phyloP scores from a whole-genome alignment of 2,888 invertebrate species.

The Hipparchia sbordonii region DNA sequence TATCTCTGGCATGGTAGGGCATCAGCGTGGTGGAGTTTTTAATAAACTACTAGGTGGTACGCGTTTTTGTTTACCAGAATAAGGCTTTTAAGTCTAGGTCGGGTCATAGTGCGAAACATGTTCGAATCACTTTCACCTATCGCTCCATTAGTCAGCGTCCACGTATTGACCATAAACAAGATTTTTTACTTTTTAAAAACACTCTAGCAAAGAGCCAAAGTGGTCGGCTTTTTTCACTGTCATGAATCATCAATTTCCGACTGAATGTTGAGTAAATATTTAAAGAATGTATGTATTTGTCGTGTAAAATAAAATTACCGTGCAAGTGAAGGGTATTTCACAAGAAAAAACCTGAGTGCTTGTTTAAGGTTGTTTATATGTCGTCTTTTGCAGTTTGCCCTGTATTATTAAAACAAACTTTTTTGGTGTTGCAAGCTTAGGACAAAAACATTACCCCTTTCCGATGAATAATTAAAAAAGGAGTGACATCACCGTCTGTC shows the following conservation, averaged over 20 bases:
- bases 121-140: constrained; percentile 66
- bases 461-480: constrained; percentile 63
- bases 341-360: constrained; percentile 15
- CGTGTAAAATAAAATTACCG: constrained; percentile 23
- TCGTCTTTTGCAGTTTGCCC: constrained; percentile 40
- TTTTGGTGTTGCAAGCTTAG: constrained; percentile 21
- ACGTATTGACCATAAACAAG: constrained; percentile 64
- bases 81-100: constrained; percentile 36
- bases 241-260: constrained; percentile 48
- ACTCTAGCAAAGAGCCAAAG: constrained; percentile 22
- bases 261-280: constrained; percentile 29
- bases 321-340: constrained; percentile 23
- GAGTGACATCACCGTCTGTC: constrained; percentile 78
- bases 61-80: constrained; percentile 6
- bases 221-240: constrained; percentile 30
- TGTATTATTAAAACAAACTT: constrained; percentile 14
- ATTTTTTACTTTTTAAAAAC: constrained; percentile 54
- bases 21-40: no score
- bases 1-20: no score
- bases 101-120: constrained; percentile 68
- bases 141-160: constrained; percentile 62
- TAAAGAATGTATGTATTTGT: constrained; percentile 27
- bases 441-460: constrained; percentile 65
- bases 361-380: constrained; percentile 13
- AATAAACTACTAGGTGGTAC: no score